Evolutionary conservation across 2,888 invertebrate genomes (phyloP).

Genomic region (Cataglyphis albicans): DNA sequence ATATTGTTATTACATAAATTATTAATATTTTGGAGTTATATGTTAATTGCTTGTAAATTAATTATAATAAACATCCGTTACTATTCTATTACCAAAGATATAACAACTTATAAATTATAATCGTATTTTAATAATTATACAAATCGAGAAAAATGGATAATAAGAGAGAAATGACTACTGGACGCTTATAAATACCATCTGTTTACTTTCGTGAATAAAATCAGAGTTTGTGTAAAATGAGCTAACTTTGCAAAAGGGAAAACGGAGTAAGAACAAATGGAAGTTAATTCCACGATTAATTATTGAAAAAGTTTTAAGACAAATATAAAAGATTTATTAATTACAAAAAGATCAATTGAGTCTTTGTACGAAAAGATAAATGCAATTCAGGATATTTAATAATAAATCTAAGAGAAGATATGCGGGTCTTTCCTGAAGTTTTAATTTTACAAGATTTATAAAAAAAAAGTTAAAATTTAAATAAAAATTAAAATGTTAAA

Average conservation of each 20-base stretch:
- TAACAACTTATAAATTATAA: neutral
- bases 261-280: neutral
- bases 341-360: neutral
- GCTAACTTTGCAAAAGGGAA: neutral
- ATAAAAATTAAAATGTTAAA: neutral
- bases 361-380: conserved; percentile 16
- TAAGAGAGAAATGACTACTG: neutral
- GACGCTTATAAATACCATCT: neutral
- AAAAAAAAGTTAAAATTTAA: neutral
- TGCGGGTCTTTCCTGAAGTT: neutral
- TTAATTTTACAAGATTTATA: neutral
- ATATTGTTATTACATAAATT: neutral
- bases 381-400: conserved; percentile 23
- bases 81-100: neutral
- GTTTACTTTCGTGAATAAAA: neutral
- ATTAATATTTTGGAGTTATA: neutral
- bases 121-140: neutral
- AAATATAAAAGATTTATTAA: conserved; percentile 4
- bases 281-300: conserved; percentile 14
- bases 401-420: neutral
- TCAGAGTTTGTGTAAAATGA: neutral
- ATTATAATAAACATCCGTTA: neutral
- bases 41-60: neutral
- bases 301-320: neutral
- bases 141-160: neutral